A percentile compares a stretch with the other conserved stretches of the same genome.
Evolutionary conservation across 2,888 invertebrate species (phyloP).

Genomic region (Pollenia labialis): DNA sequence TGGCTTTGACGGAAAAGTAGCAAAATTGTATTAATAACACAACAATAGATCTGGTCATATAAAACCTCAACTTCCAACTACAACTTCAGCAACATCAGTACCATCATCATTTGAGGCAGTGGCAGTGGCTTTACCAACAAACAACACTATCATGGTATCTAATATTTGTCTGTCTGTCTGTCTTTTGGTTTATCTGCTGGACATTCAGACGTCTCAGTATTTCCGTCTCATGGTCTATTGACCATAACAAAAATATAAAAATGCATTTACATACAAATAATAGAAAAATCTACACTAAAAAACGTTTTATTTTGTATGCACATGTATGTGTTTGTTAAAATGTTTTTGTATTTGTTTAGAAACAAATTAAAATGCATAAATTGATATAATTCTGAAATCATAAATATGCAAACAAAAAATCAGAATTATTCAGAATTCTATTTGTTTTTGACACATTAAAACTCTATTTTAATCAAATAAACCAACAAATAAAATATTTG

Average conservation of each 20-base stretch:
- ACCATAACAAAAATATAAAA: conserved; percentile 68
- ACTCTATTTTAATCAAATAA: not conserved
- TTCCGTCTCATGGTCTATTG: conserved; percentile 73
- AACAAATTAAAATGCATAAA: conserved; percentile 56
- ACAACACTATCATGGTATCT: conserved; percentile 6
- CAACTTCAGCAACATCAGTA: not conserved
- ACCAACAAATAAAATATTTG: not conserved
- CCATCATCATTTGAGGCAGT: not conserved
- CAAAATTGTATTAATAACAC: conserved; percentile 28
- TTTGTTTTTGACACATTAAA: conserved; percentile 19
- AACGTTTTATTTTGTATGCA: conserved; percentile 3
- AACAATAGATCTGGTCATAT: conserved; percentile 33
- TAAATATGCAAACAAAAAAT: conserved; percentile 13
- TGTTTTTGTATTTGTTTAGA: conserved; percentile 1
- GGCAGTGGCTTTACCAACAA: conserved; percentile 1
- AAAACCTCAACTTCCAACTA: conserved; percentile 1
- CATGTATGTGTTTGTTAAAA: not conserved
- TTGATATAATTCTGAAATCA: conserved; percentile 63
- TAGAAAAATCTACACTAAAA: conserved; percentile 30
- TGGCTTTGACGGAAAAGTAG: conserved; percentile 3
- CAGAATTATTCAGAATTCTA: not conserved
- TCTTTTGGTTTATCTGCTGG: conserved; percentile 9
- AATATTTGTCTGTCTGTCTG: conserved; percentile 38
- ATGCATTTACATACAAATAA: conserved; percentile 62
- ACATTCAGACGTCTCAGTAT: conserved; percentile 48